Conservation (phyloP, 2,113 vertebrate species). For the Candoia aspera region DNA sequence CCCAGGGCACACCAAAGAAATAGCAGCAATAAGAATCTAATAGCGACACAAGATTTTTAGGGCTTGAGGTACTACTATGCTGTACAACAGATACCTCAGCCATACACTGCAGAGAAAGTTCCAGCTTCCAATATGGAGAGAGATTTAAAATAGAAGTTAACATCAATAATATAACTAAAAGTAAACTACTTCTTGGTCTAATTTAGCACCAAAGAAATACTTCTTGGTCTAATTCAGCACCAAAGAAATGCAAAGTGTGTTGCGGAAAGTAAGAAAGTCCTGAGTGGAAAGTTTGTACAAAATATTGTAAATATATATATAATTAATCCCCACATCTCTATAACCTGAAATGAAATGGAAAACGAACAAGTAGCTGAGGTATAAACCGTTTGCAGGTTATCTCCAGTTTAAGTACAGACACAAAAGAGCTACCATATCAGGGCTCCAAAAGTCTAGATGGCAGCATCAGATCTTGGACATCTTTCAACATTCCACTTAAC, state of each 20-base stretch:
- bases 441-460: background rate
- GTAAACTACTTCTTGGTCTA: background rate
- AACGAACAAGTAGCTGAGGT: background rate
- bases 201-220: background rate
- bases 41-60: background rate
- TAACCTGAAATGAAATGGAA: background rate
- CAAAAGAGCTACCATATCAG: background rate
- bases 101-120: background rate
- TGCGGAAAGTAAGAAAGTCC: background rate
- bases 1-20: background rate
- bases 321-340: background rate
- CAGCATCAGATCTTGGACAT: background rate
- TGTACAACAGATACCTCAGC: background rate
- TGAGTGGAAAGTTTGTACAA: background rate
- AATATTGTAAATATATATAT: background rate
- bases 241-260: background rate
- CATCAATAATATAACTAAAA: background rate
- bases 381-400: background rate
- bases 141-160: background rate
- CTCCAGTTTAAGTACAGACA: background rate
- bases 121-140: background rate
- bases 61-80: background rate
- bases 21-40: background rate
- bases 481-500: background rate
- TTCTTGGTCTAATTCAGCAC: background rate